A percentile compares a stretch with the other conserved stretches of the same genome.
These are phyloP conservation scores for Platysternon megacephalum DNA, from an alignment of 2,113 vertebrate species.

Conservation along the genomic window DNA sequence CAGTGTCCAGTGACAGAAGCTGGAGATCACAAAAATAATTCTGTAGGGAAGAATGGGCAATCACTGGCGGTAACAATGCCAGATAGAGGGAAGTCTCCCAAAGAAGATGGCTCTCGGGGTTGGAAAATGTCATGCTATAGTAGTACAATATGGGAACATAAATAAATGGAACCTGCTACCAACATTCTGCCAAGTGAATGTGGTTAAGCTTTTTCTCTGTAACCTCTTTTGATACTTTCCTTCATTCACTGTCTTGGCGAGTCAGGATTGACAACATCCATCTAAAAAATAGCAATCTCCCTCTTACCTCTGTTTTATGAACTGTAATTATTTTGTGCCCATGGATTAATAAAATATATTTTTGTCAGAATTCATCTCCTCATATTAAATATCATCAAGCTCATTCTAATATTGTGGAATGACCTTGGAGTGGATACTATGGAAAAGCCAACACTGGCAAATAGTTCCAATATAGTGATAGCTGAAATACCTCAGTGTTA, in stretches of 20 bases:
- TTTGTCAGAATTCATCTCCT: neutral
- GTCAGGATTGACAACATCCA: neutral
- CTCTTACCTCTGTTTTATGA: neutral
- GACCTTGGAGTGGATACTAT: neutral
- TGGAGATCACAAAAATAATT: neutral
- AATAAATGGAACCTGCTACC: conserved; percentile 53
- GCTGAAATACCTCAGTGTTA: neutral
- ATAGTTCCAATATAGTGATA: neutral
- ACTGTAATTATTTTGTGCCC: neutral
- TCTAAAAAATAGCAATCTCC: conserved; percentile 1
- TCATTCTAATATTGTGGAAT: neutral
- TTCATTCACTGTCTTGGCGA: neutral
- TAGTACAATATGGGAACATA: neutral
- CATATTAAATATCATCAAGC: neutral
- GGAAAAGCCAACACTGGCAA: neutral
- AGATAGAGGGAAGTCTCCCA: neutral
- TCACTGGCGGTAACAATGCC: neutral
- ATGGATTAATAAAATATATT: neutral
- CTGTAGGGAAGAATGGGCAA: neutral
- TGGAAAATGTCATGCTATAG: neutral
- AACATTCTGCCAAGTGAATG: conserved; percentile 27
- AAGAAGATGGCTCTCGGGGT: neutral
- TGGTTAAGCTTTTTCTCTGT: conserved; percentile 38
- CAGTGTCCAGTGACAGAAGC: neutral
- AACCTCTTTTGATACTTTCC: neutral